Percentiles rank a stretch among this genome's conserved stretches.
Conservation (phyloP, 2,888 invertebrate species). For the Lithophane socia region DNA sequence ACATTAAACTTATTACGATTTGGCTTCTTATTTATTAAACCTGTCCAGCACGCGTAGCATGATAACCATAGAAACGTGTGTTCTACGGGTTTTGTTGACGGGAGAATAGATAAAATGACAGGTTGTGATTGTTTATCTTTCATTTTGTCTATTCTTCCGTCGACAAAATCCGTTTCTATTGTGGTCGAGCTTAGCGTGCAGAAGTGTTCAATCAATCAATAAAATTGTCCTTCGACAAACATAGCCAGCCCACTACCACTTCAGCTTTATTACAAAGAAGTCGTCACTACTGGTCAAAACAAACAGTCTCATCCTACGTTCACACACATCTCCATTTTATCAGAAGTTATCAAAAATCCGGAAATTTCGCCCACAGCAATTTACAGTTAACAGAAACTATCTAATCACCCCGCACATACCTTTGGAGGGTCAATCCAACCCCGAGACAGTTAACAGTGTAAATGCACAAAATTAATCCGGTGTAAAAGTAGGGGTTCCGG, state of each 20-base stretch:
- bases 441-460: conserved; percentile 34
- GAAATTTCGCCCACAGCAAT: background rate
- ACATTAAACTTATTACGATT: background rate
- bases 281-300: background rate
- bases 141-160: no score
- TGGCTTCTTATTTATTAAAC: background rate
- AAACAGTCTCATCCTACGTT: background rate
- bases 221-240: no score
- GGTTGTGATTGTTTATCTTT: no score
- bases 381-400: conserved; percentile 25
- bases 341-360: background rate
- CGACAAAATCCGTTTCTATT: no score
- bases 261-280: no score
- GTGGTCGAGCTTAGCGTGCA: no score
- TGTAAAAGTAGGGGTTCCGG: conserved; percentile 54
- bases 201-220: no score
- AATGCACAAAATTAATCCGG: conserved; percentile 52
- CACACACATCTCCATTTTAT: background rate
- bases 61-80: no score
- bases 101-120: no score
- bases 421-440: conserved; percentile 32
- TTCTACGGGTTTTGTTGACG: no score
- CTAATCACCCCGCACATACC: conserved; percentile 21
- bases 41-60: no score
- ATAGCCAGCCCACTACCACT: no score